Base-by-base conservation (phyloP, 2,888 invertebrate species). In the Machimus atricapillus region DNA sequence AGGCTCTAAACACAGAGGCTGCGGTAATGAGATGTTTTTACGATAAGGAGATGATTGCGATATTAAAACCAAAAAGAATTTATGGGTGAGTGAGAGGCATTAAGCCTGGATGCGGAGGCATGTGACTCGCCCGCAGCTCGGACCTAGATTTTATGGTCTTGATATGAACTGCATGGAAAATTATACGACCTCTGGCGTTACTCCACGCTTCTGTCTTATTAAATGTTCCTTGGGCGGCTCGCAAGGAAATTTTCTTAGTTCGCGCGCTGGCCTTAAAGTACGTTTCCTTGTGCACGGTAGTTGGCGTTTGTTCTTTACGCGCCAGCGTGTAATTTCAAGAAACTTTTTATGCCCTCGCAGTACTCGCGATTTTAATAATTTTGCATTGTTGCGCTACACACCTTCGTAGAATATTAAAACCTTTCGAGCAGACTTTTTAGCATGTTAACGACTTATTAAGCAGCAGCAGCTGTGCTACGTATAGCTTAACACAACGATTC, bases 1-100 rank as follows among this genome's bases (percentile, higher is more conserved):
- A 74, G 85, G 85, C 85, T 85, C 74, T 85, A 85, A 85, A 85
- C 27, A 74, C 74, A 74, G 82, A 82, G 85, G 85, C 85, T 74
- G 85, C 66, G 46, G 85, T 85, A 85, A 85, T 85, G 58, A 85
- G 85, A 85, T 85, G 46, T 85, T 74, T 85, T 85, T 85, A 85
- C 66, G 85, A 85, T 85, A 85, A 85, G 74, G 43, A 85, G 74
- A 85, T 85, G 85, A 85, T 85, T 85, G 85, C 74, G 74, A 85
- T 85, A 85, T 85, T 85, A 85, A 85, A 43, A 43, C 27, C 66
- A 66, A 85, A 43, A 74, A 8, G 74, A 74, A 74, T 46, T 74
- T 74, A 46, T 74, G 74, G 85, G n/a, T 56, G 74, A 73, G 43
- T 74, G 74, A 43, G 85, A 43, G 85, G 40, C 43, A 83, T 23